A percentile compares a stretch with the other conserved stretches of the same genome.
phyloP scores from a whole-genome alignment of 2,888 invertebrate species.

The Pachydiplax longipennis region DNA sequence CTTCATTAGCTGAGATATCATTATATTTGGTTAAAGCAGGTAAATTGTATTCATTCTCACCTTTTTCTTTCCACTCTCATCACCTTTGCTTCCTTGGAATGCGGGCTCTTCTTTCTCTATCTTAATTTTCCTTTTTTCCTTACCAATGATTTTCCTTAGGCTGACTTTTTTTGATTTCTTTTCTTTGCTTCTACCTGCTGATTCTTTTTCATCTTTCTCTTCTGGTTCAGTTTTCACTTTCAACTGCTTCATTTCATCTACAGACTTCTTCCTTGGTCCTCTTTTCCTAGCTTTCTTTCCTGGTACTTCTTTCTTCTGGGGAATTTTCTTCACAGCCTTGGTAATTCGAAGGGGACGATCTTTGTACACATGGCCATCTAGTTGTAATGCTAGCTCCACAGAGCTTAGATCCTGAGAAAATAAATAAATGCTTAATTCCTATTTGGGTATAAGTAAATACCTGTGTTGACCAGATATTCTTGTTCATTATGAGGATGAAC shows the following conservation, averaged over 20 bases:
- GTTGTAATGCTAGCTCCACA: slow-evolving; percentile 71
- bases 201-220: slow-evolving; percentile 41
- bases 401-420: slow-evolving; percentile 63
- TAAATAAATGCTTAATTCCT: neutral
- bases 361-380: slow-evolving; percentile 68
- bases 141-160: neutral
- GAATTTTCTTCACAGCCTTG: slow-evolving; percentile 59
- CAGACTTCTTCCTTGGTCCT: slow-evolving; percentile 47
- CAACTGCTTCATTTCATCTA: slow-evolving; percentile 49
- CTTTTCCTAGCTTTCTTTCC: neutral
- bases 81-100: neutral
- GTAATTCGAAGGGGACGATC: slow-evolving; percentile 69
- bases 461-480: neutral
- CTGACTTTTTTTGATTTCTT: slow-evolving; percentile 12
- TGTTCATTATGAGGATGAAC: too few species aligned
- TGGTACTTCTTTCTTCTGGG: slow-evolving; percentile 54
- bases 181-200: slow-evolving; percentile 37
- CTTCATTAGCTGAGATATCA: too few species aligned
- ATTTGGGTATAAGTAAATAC: neutral
- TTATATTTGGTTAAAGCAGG: too few species aligned
- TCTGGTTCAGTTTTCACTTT: slow-evolving; percentile 52
- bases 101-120: neutral
- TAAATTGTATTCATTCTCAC: neutral
- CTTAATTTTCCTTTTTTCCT: neutral
- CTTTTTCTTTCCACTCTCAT: slow-evolving; percentile 5